Percentiles rank a stretch among this genome's conserved stretches.
phyloP scores from a whole-genome alignment of 92 coral and sea anemone genomes.

The Bergia sp. region DNA sequence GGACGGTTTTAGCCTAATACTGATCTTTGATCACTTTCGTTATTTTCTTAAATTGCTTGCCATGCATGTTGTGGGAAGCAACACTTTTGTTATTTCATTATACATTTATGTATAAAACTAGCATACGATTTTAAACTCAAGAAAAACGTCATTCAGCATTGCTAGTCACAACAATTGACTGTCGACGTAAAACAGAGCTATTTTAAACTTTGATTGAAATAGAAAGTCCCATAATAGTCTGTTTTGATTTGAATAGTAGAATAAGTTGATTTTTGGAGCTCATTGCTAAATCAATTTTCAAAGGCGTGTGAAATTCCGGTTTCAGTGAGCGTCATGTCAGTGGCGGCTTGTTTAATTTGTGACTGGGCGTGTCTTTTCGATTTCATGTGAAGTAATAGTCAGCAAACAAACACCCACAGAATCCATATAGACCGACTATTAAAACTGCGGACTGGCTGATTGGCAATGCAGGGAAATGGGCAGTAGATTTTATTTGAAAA shows the following conservation, averaged over 20 bases:
- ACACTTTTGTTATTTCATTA: too few relatives aligned
- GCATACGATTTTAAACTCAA: neutral
- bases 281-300: too few relatives aligned
- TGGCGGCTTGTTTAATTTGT: neutral
- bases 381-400: too few relatives aligned
- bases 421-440: too few relatives aligned
- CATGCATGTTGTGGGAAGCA: neutral
- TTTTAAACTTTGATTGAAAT: neutral
- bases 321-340: neutral
- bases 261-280: too few relatives aligned
- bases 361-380: neutral
- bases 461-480: too few relatives aligned
- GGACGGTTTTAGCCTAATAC: neutral
- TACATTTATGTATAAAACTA: too few relatives aligned
- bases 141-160: neutral
- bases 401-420: too few relatives aligned
- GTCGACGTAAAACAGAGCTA: neutral
- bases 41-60: neutral
- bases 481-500: too few relatives aligned
- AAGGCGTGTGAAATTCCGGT: too few relatives aligned
- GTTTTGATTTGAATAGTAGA: neutral
- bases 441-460: too few relatives aligned
- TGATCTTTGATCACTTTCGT: neutral
- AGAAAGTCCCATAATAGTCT: neutral
- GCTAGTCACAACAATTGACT: neutral